These are phyloP conservation scores for Scaptomyza pallida DNA, from an alignment of 1,140 invertebrate genomes.

Conservation along the genomic window DNA sequence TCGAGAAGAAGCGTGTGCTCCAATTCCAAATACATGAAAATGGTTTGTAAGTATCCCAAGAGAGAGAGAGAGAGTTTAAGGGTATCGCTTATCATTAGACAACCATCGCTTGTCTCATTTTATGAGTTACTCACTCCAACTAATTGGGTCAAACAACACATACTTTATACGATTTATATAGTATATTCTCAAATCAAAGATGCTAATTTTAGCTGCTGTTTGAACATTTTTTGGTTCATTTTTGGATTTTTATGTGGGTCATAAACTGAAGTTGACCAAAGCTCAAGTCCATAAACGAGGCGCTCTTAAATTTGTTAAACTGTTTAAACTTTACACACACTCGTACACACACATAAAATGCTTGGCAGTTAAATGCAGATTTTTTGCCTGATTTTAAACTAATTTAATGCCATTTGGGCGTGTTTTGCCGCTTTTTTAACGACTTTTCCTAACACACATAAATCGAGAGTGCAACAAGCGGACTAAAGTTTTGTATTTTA, in stretches of 20 bases:
- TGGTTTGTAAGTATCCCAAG: conserved; percentile 18
- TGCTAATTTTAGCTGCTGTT: conserved; percentile 59
- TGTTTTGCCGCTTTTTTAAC: conserved; percentile 72
- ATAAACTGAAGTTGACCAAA: conserved; percentile 33
- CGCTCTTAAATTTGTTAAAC: conserved; percentile 63
- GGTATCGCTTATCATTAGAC: conserved; percentile 51
- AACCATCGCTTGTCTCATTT: conserved; percentile 66
- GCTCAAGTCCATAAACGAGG: conserved; percentile 51
- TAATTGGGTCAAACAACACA: conserved; percentile 70
- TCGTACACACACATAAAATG: conserved; percentile 40
- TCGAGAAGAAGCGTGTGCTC: conserved; percentile 43
- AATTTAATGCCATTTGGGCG: conserved; percentile 54
- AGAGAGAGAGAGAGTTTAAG: conserved; percentile 61
- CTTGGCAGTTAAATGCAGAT: conserved; percentile 55
- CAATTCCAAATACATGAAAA: conserved; percentile 48
- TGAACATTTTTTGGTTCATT: conserved; percentile 1
- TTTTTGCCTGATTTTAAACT: conserved; percentile 33
- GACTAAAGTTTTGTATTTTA: conserved; percentile 5
- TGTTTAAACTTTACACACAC: no score
- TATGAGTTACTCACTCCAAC: conserved; percentile 71
- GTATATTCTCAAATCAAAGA: conserved; percentile 71
- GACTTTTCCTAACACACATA: conserved; percentile 17
- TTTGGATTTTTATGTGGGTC: conserved; percentile 31
- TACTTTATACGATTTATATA: no score
- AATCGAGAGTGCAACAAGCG: not conserved